Evolutionary conservation across 1,140 invertebrate species (phyloP), one percentile per base, ranked within the genome.

Genomic region (Eumaeus atala): DNA sequence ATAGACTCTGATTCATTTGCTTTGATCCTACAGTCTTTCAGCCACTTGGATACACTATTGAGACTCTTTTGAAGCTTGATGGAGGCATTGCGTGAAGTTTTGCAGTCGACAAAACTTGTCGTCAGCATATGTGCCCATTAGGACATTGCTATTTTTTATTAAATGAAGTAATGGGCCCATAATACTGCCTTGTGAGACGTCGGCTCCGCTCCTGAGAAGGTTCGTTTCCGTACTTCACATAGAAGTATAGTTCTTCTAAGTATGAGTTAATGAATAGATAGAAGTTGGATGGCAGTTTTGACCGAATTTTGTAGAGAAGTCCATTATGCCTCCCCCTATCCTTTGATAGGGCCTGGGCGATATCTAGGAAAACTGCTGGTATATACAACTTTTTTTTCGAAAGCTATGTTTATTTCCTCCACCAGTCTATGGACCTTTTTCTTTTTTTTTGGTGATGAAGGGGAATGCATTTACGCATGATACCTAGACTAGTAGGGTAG

Each of bases 331-430:
- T 51, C 1, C 40, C 47, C 21, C 47, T 42, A 28, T 58, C 42
- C n/a, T n/a, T n/a, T n/a, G n/a, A n/a, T n/a, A n/a, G 14, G 28
- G 50, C 49, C 17, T 58, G 56, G 3, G 49, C 35, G 0, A 51
- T 34, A 14, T 48, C 42, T n/a, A 58, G 21, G n/a, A 56, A 56
- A 17, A 48, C 48, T 1, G 48, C 36, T 11, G 48, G 42, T 12
- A 48, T 50, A 12, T 51, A 56, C 7, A 42, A 9, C 51, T 57
- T 51, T 6, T n/a, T n/a, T 54, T 48, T 54, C 40, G 0, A 54
- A 42, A 11, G 40, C 40, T 5, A 14, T 48, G 14, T 47, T n/a
- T 10, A 55, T 55, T 18, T 37, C 16, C 16, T 35, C 3, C 11
- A 37, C 38, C 50, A 52, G 7, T 48, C n/a, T n/a, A n/a, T n/a